Evolutionary conservation across 37 sponge, comb jelly and placozoan genomes (phyloP).

Genomic region (Aplysina aerophoba): DNA sequence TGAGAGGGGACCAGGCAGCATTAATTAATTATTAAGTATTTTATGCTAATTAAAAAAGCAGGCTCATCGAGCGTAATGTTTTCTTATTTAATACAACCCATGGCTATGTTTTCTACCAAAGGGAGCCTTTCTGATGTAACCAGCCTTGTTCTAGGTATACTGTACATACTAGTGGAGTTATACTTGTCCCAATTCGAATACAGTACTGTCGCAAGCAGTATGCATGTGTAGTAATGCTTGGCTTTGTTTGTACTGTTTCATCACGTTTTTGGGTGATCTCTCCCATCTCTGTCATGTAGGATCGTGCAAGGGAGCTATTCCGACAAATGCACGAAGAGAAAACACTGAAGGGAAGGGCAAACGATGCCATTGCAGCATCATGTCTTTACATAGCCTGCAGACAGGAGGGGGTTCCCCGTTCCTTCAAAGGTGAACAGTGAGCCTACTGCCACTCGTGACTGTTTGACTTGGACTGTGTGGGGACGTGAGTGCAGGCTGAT

Average conservation of each 20-base stretch:
- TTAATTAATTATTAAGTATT: no score
- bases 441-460: not conserved
- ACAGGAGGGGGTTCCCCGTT: constrained; percentile 92
- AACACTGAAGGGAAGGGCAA: constrained; percentile 86
- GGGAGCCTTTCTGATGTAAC: no score
- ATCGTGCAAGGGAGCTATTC: constrained; percentile 88
- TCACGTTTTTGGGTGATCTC: no score
- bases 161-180: no score
- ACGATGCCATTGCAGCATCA: constrained; percentile 95
- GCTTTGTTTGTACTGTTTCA: not conserved
- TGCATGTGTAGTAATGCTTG: not conserved
- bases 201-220: not conserved
- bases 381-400: constrained; percentile 97
- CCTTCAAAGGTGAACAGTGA: constrained; percentile 78
- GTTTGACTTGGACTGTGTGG: not conserved
- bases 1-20: no score
- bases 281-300: constrained; percentile 48
- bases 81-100: no score
- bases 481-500: no score
- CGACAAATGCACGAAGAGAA: constrained; percentile 91
- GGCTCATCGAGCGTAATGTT: no score
- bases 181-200: no score
- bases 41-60: no score
- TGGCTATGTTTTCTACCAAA: no score
- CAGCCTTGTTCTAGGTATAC: no score